Percentiles rank a stretch among this genome's conserved stretches.
These are phyloP conservation scores for Tipula unca DNA, from an alignment of 2,888 invertebrate species.

Conservation along the genomic window DNA sequence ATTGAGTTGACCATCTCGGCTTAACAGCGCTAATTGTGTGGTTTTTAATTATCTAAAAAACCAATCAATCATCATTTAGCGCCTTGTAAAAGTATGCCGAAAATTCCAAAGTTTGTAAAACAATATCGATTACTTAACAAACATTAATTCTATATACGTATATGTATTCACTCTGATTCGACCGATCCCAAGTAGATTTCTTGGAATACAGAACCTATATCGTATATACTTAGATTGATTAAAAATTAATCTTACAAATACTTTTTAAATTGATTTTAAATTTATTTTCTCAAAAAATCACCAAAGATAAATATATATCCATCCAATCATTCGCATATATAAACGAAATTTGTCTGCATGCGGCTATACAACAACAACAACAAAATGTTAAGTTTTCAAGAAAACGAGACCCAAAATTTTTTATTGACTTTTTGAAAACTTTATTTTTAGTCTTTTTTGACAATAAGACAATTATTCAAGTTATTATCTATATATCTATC, in stretches of 20 bases:
- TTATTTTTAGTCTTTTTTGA: neutral
- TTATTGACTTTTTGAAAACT: neutral
- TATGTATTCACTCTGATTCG: no score
- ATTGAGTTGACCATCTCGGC: no score
- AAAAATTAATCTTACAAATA: neutral
- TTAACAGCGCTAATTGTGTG: no score
- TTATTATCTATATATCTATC: neutral
- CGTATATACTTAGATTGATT: neutral
- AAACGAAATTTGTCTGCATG: neutral
- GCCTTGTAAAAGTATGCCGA: no score
- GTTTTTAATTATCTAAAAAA: no score
- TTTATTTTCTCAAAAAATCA: neutral
- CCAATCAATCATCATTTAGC: no score
- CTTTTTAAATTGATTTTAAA: neutral
- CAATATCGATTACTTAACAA: no score
- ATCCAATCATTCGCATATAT: neutral
- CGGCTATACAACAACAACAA: neutral
- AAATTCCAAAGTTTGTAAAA: no score
- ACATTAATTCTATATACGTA: no score
- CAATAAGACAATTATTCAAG: neutral
- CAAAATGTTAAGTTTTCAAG: neutral
- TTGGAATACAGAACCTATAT: neutral
- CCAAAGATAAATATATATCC: neutral
- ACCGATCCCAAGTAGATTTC: no score
- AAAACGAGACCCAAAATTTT: neutral